These are phyloP conservation scores for Amaurobius ferox DNA, from an alignment of 2,888 invertebrate genomes.

Conservation along the genomic window DNA sequence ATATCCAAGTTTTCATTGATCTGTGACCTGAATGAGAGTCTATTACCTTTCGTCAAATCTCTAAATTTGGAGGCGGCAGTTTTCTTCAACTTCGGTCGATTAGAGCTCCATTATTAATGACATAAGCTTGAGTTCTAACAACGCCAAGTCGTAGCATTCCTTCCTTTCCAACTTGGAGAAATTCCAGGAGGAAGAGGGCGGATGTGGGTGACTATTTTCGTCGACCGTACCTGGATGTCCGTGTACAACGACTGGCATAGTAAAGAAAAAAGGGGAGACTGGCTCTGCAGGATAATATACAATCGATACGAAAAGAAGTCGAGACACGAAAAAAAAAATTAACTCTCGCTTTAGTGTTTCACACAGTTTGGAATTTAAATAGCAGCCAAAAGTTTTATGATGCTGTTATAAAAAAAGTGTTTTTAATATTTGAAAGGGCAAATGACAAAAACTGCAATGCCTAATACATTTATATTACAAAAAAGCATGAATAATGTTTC, in stretches of 20 bases:
- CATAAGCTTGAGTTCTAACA: constrained; percentile 17
- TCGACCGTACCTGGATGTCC: constrained; percentile 33
- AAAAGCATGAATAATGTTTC: too few relatives aligned
- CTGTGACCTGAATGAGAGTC: neutral
- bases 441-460: too few relatives aligned
- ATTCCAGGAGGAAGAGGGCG: constrained; percentile 38
- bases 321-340: neutral
- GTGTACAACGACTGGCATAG: neutral
- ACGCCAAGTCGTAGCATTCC: constrained; percentile 14
- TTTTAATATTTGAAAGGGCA: too few relatives aligned
- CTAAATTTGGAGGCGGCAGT: neutral
- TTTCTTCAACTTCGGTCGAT: constrained; percentile 25
- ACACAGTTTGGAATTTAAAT: too few relatives aligned
- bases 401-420: too few relatives aligned
- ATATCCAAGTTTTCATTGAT: neutral
- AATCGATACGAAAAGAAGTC: neutral
- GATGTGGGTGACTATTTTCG: constrained; percentile 41
- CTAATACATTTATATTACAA: too few relatives aligned
- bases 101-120: constrained; percentile 37
- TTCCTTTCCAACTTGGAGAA: constrained; percentile 31
- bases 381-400: too few relatives aligned
- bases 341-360: too few relatives aligned
- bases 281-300: neutral
- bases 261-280: neutral
- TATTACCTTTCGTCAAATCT: neutral